Conservation (phyloP, 2,797 vertebrate species). For the Thaleichthys pacificus region DNA sequence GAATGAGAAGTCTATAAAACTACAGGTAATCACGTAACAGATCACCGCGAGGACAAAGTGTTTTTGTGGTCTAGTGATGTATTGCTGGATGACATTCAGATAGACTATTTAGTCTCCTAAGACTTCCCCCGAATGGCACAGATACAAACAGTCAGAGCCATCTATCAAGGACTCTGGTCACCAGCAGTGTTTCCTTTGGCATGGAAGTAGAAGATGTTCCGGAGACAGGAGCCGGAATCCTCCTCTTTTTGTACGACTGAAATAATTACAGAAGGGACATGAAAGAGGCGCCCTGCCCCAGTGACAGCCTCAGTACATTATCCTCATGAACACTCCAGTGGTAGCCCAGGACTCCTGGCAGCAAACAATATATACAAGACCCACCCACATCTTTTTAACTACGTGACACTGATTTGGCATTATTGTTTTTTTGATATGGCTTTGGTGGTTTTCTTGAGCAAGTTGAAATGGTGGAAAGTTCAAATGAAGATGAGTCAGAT, state of each 20-base stretch:
- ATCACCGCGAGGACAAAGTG: no score
- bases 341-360: neutral
- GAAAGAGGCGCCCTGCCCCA: conserved; percentile 48
- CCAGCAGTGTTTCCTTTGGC: conserved; percentile 38
- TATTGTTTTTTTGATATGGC: neutral
- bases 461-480: neutral
- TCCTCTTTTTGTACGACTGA: conserved; percentile 48
- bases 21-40: neutral
- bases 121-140: conserved; percentile 16
- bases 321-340: conserved; percentile 34
- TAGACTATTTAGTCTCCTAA: neutral
- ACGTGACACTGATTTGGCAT: conserved; percentile 3
- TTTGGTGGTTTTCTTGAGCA: conserved; percentile 3
- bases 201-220: conserved; percentile 42
- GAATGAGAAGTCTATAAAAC: neutral
- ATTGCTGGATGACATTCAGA: neutral
- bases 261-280: conserved; percentile 51
- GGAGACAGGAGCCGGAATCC: conserved; percentile 43
- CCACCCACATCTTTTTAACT: neutral
- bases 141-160: conserved; percentile 27
- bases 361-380: conserved; percentile 25
- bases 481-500: no score
- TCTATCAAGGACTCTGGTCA: conserved; percentile 24
- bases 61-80: neutral
- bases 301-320: conserved; percentile 32